Conservation (phyloP, 1,140 invertebrate species). For the Drosophila pseudoananassae region DNA sequence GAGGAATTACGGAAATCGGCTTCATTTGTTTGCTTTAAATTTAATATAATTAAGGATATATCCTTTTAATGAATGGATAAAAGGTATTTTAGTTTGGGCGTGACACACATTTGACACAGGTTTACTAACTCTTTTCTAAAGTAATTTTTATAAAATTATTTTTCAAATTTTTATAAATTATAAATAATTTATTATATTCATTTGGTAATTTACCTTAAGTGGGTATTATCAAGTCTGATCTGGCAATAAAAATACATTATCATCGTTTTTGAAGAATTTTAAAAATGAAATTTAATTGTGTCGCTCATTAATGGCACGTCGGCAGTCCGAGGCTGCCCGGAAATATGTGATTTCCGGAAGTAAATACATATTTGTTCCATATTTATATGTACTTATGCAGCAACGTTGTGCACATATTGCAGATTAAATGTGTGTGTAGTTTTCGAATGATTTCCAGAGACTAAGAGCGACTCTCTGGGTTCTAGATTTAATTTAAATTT, state of each 20-base stretch:
- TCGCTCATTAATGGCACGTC: slow-evolving; percentile 72
- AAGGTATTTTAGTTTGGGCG: no score
- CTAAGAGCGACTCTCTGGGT: not conserved
- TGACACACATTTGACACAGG: no score
- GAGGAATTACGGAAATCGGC: no score
- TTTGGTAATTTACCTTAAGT: no score
- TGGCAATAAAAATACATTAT: not conserved
- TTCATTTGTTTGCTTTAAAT: no score
- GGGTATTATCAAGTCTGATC: slow-evolving; percentile 6
- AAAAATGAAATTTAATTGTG: slow-evolving; percentile 76
- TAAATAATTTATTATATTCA: no score
- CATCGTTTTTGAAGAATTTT: slow-evolving; percentile 54
- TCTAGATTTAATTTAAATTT: no score
- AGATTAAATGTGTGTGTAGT: not conserved
- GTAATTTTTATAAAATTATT: not conserved
- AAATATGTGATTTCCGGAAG: slow-evolving; percentile 78
- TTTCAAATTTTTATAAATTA: not conserved
- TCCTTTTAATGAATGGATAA: no score
- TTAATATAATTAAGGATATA: no score
- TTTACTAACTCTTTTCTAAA: no score
- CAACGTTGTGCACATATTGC: not conserved
- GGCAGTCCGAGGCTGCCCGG: slow-evolving; percentile 41
- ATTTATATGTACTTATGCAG: slow-evolving; percentile 12
- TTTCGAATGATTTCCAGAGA: not conserved
- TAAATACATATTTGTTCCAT: slow-evolving; percentile 66